Evolutionary conservation across 2,888 invertebrate species (phyloP), one percentile per base, ranked within the genome.

Genomic region (Portevinia maculata): DNA sequence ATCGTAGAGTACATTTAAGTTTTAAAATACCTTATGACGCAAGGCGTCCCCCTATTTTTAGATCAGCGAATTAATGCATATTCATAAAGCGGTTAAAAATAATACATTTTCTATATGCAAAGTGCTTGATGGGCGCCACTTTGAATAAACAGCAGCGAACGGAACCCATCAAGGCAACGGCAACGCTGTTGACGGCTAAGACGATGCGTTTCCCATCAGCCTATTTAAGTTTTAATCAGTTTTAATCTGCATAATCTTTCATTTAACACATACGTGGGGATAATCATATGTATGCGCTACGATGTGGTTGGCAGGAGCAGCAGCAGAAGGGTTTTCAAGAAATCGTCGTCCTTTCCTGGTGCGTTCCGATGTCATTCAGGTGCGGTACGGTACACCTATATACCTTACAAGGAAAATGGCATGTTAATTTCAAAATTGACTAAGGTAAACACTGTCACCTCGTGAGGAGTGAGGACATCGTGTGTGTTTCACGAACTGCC

Each of bases 231-330:
- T 65, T 78, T 83, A 83, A 78, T 78, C 76, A 78, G 65, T 78
- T 83, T 62, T 78, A 83, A 83, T 83, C 78, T 83, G 60, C 83
- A 78, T 83, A 83, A 83, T 67, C 78, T 73, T 78, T 67, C 62
- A 62, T 65, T 83, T 78, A 78, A 21, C 71, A 65, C 71, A 71
- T 39, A 76, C 60, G 55, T 48, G 65, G 21, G 55, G 60, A 37
- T 65, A 50, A 50, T 44, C 41, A 57, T 44, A 8, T 7, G 39
- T 41, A 59, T 30, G 39, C 13, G 19, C 30, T n/a, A n/a, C n/a
- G n/a, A n/a, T 37, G 34, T 19, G 44, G 37, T 9, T 37, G 37
- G 39, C 11, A 48, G n/a, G 0, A 11, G 7, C n/a, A 39, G 62
- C 48, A 50, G 32, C n/a, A 21, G 41, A 15, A 21, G 7, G 53